A percentile compares a stretch with the other conserved stretches of the same genome.
Evolutionary conservation across 2,888 invertebrate species (phyloP).

Genomic region (Lydus trimaculatus): DNA sequence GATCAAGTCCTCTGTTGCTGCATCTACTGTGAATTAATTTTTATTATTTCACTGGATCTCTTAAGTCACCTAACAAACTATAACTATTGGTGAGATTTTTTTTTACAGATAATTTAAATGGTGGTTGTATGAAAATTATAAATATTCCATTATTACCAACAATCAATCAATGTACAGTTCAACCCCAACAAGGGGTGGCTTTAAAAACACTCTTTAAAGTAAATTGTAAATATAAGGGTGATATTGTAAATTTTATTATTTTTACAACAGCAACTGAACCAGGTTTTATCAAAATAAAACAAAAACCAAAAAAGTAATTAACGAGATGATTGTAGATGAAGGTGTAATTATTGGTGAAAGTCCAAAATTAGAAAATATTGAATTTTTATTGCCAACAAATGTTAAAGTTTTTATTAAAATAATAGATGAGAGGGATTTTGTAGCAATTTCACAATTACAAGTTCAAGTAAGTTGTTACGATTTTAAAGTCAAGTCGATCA

Average conservation of each 20-base stretch:
- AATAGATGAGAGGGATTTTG: neutral
- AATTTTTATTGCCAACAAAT: neutral
- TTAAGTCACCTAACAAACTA: too few relatives aligned
- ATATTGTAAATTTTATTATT: conserved; percentile 1
- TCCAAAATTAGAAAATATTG: conserved; percentile 1
- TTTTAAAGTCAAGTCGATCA: neutral
- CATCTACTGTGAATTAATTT: too few relatives aligned
- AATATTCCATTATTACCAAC: neutral
- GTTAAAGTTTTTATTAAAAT: neutral
- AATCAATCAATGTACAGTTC: conserved; percentile 9
- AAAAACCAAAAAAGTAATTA: conserved; percentile 1
- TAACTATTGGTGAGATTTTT: too few relatives aligned
- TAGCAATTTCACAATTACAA: neutral
- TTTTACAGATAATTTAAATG: neutral
- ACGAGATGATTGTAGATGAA: neutral
- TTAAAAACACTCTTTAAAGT: conserved; percentile 10
- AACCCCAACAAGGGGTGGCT: conserved; percentile 17
- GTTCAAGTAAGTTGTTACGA: neutral
- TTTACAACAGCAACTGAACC: neutral
- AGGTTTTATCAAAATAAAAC: neutral
- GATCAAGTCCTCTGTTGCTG: too few relatives aligned
- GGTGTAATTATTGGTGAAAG: neutral
- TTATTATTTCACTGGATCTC: too few relatives aligned
- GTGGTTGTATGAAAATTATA: neutral
- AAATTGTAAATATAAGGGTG: conserved; percentile 11